Base-by-base conservation (phyloP, 2,113 vertebrate species). In the Eolophus roseicapilla region DNA sequence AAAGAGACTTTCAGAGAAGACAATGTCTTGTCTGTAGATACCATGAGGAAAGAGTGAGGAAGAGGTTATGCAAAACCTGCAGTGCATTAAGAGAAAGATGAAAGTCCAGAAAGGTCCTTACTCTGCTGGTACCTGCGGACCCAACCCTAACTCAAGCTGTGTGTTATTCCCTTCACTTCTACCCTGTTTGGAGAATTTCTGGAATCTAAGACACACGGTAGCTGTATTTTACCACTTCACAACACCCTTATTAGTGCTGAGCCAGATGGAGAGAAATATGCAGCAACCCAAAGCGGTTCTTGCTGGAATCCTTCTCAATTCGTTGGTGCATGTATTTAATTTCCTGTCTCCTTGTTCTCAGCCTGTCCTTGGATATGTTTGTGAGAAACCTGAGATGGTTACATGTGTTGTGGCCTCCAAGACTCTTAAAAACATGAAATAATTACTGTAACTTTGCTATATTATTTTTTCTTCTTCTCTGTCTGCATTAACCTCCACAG, bases 311-410 rank as follows among this genome's bases (percentile, higher is more conserved):
- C 76, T 50, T 84, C 88, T 94, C 96, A 79, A 62, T 87, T 85
- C 88, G 29, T 62, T 5, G 2, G 69, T 91, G 96, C 70, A 82
- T 82, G 92, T 91, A 92, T 94, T 96, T 96, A 82, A 96, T 95
- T 95, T 97, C 95, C 96, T 94, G 92, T 91, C 96, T 96, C 93
- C 92, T 94, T 94, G 93, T 97, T 96, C 96, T 93, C 92, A 96
- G 92, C 83, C 95, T 91, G 86, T 95, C 86, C 91, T 65, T 93
- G 86, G 91, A 89, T 52, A 73, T 92, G 84, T 87, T 89, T 96
- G 96, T 79, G 92, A 96, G 96, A 96, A 97, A 97, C 88, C 93
- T 57, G 93, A 97, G 95, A 92, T 6, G 23, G 65, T 91, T 95
- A 94, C 83, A 96, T 25, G 49, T 92, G 96, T 87, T 92, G 78